Evolutionary conservation across 92 coral and sea anemone species (phyloP).

Genomic region (Phenganax marumi): DNA sequence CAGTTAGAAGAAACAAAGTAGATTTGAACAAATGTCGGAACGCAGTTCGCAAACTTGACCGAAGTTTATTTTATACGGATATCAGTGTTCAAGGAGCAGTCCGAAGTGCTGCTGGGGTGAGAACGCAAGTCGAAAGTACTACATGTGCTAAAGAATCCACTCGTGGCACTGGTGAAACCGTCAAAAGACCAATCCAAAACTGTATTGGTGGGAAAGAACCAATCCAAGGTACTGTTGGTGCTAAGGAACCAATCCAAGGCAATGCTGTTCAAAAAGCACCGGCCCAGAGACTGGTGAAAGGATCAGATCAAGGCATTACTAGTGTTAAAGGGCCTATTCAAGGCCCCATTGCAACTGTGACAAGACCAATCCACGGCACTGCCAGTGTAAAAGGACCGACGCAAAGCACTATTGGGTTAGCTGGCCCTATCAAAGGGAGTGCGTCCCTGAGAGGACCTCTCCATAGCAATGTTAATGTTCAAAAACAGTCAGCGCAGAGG

Average conservation of each 20-base stretch:
- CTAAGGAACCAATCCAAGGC: neutral
- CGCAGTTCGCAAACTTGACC: slow-evolving; percentile 35
- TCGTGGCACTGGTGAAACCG: neutral
- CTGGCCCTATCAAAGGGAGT: no score
- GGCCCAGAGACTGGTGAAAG: no score
- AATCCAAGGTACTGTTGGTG: neutral
- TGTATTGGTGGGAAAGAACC: no score
- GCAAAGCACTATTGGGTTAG: no score
- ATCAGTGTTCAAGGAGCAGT: neutral
- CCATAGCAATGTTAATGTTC: no score
- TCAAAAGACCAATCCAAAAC: neutral
- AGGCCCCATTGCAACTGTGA: no score
- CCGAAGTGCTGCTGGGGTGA: neutral
- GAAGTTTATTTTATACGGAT: slow-evolving; percentile 1
- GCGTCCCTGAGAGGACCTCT: no score
- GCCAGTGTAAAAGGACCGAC: no score
- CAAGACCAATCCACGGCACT: no score
- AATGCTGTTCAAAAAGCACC: no score
- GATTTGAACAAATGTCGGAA: slow-evolving; percentile 8
- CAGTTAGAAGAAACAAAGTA: slow-evolving; percentile 10
- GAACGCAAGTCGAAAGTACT: neutral
- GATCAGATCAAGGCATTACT: no score
- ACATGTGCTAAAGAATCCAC: neutral
- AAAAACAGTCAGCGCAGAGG: neutral
- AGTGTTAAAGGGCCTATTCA: no score